phyloP scores from a whole-genome alignment of 2,113 vertebrate species.

The Empidonax alnorum region DNA sequence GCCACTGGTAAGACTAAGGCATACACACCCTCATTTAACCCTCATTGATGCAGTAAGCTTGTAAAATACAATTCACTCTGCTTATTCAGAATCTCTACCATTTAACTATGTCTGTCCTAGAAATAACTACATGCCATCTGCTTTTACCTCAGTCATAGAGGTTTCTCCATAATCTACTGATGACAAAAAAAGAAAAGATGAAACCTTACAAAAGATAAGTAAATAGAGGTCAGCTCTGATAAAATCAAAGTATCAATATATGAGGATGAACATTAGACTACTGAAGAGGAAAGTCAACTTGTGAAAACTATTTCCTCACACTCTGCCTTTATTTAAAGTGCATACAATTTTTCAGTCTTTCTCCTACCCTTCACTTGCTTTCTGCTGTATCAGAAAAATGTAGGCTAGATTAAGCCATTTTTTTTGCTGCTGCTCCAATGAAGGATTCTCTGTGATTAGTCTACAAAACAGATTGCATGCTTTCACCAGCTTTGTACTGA shows the following conservation, averaged over 20 bases:
- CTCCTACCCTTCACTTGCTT: neutral
- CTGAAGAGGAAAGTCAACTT: neutral
- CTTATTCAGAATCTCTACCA: neutral
- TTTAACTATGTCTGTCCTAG: neutral
- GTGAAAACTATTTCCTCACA: neutral
- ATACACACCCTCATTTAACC: neutral
- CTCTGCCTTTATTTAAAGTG: neutral
- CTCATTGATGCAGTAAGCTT: neutral
- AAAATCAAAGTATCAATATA: neutral
- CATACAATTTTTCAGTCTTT: neutral
- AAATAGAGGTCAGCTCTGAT: neutral
- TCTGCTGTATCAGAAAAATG: neutral
- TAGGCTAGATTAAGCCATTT: neutral
- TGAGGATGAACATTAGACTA: neutral
- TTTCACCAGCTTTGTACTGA: neutral
- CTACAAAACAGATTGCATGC: neutral
- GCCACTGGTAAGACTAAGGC: neutral
- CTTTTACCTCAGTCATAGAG: neutral
- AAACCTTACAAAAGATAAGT: neutral
- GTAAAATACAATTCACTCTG: neutral
- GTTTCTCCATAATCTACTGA: neutral
- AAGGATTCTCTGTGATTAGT: neutral
- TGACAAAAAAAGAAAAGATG: neutral
- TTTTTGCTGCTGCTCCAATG: neutral
- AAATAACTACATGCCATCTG: neutral